These are phyloP conservation scores for Aphelenchoides fujianensis DNA, from an alignment of 1,140 invertebrate species.

Conservation along the genomic window DNA sequence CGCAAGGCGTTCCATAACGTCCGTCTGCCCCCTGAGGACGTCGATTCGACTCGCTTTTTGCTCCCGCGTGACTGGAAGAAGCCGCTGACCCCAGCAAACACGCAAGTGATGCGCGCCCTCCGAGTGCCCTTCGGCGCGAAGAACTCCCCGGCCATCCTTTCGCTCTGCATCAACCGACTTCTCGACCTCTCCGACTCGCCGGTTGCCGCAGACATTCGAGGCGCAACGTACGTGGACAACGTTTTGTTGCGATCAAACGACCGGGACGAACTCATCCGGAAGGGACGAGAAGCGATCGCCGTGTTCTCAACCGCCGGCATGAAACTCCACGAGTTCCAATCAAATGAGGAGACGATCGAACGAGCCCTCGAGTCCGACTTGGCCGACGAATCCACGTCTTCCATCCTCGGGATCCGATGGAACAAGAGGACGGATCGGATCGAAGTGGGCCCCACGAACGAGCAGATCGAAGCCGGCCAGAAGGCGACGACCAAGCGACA, in stretches of 20 bases:
- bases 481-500: not conserved
- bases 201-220: not conserved
- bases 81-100: not conserved
- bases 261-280: not conserved
- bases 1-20: not conserved
- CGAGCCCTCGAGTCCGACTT: not conserved
- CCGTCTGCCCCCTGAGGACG: not conserved
- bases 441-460: not conserved
- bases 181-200: not conserved
- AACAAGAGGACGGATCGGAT: not conserved
- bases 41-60: not conserved
- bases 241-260: not conserved
- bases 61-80: not conserved
- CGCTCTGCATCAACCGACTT: not conserved
- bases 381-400: not conserved
- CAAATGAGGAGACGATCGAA: not conserved
- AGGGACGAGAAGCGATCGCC: not conserved
- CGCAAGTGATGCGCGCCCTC: not conserved
- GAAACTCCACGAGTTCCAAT: not conserved
- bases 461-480: not conserved
- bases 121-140: not conserved
- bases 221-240: not conserved
- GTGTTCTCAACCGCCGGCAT: not conserved
- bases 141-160: not conserved
- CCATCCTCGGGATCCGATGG: conserved; percentile 1